Base-by-base conservation (phyloP, 2,888 invertebrate genomes). In the Fragum fragum region DNA sequence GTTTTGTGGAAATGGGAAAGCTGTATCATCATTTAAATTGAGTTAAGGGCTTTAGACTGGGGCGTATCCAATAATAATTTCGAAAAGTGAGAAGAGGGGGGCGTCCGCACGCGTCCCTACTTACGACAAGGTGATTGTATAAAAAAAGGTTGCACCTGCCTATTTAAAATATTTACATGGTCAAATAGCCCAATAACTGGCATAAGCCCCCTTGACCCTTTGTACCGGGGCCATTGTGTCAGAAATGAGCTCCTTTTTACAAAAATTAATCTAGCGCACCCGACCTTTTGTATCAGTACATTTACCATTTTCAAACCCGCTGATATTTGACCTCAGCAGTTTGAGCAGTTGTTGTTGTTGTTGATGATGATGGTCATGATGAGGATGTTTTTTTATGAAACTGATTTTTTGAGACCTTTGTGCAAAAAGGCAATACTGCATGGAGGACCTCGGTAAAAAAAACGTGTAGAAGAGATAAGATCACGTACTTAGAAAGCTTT, bases 91-190 rank as follows among this genome's bases (percentile, higher is more conserved):
- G 21, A 66, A 42, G 66, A 23, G 39, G 66, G 39, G 26, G 66
- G 28, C 26, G 66, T 42, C 66, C 42, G 23, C 66, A 66, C 66
- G 66, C 66, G 66, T 42, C 42, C 23, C 14, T 66, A 66, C 66
- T 42, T 39, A 66, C 39, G 42, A 39, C 66, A 66, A 32, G 32
- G 21, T 66, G 39, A 66, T 36, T 36, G 66, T 42, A n/a, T n/a
- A 36, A 66, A 66, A 66, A 66, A 66, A 26, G 42, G n/a, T 32
- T 57, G 47, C 81, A 78, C 81, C 81, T 82, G 81, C 81, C 68
- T 66, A 72, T 78, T 72, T 23, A 78, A 78, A 82, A 78, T 82
- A 82, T 82, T 82, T 77, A 78, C 72, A 42, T 78, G 81, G 70
- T 71, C 77, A 78, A 81, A 78, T 78, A 82, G 74, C 53, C 52